Base-by-base conservation (phyloP, 1,140 invertebrate species). In the Bombus polaris region DNA sequence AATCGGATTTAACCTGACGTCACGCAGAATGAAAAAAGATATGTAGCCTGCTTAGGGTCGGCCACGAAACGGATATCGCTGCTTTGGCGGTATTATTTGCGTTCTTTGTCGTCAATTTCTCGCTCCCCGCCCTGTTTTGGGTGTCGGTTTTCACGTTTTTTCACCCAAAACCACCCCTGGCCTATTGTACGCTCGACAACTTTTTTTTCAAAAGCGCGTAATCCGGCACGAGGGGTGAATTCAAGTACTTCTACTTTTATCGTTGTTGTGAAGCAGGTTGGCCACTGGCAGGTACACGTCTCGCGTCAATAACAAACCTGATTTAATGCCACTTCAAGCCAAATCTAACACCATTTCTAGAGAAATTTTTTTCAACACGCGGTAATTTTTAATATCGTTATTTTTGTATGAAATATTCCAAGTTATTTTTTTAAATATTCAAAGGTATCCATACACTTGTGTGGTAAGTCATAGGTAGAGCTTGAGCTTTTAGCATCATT, bases 61-160 rank as follows among this genome's bases (percentile, higher is more conserved):
- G 74, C 86, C 85, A 89, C 88, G 93, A 93, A 93, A 94, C 93
- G 91, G 94, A 95, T 95, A 93, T 93, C 90, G 92, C 86, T 91
- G 93, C 92, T 94, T 93, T 91, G 90, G 81, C 79, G 84, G 90
- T 87, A 92, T 93, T 93, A 94, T 94, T 94, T 93, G 92, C 91
- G 88, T 90, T 93, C 92, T 94, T 94, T 94, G 94, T 94, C 91
- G 91, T 87, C 93, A 93, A 95, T 95, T 94, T 95, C 91, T 92
- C 93, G 94, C 91, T 91, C 89, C 88, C 91, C 92, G 92, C 92
- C 93, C 93, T 95, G 92, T 95, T 95, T 95, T 94, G 94, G 87
- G 94, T 95, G 93, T 95, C 94, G 93, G 91, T 95, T 95, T 95
- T 95, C 94, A 93, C 83, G 92, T 94, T 94, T 95, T 95, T 95